Evolutionary conservation across 2,888 invertebrate species (phyloP).

Genomic region (Polia nebulosa): DNA sequence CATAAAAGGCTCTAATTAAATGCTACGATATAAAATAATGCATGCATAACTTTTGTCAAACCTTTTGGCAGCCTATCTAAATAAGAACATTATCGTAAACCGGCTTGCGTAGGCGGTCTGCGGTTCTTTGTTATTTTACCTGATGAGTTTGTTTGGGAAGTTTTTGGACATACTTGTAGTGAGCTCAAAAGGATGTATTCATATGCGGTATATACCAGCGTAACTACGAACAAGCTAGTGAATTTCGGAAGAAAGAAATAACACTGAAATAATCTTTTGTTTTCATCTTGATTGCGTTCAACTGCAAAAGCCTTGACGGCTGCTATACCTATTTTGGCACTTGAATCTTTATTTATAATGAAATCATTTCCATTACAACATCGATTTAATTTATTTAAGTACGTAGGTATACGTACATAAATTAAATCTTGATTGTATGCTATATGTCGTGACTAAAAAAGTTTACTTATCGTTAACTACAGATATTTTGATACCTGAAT

Average conservation of each 20-base stretch:
- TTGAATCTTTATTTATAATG: neutral
- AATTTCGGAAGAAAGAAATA: neutral
- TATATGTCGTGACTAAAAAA: too few species aligned
- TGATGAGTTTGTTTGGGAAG: conserved; percentile 22
- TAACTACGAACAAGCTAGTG: neutral
- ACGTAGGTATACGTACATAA: neutral
- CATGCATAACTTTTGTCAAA: conserved; percentile 34
- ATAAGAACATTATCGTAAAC: conserved; percentile 25
- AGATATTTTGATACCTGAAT: neutral
- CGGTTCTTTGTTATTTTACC: conserved; percentile 14
- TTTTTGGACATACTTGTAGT: conserved; percentile 22
- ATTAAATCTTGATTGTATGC: neutral
- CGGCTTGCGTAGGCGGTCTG: conserved; percentile 9
- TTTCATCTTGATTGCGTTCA: too few species aligned
- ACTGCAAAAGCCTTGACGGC: too few species aligned
- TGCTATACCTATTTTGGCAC: too few species aligned
- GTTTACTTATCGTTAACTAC: too few species aligned
- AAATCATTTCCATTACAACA: neutral
- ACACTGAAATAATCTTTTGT: neutral
- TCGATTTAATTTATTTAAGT: too few species aligned
- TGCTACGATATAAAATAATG: conserved; percentile 8
- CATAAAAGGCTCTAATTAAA: conserved; percentile 7
- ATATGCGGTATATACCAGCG: neutral
- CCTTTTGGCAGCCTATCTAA: conserved; percentile 25
- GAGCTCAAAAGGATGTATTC: conserved; percentile 12